Base-by-base conservation (phyloP, 2,888 invertebrate genomes). In the Biston betularia region DNA sequence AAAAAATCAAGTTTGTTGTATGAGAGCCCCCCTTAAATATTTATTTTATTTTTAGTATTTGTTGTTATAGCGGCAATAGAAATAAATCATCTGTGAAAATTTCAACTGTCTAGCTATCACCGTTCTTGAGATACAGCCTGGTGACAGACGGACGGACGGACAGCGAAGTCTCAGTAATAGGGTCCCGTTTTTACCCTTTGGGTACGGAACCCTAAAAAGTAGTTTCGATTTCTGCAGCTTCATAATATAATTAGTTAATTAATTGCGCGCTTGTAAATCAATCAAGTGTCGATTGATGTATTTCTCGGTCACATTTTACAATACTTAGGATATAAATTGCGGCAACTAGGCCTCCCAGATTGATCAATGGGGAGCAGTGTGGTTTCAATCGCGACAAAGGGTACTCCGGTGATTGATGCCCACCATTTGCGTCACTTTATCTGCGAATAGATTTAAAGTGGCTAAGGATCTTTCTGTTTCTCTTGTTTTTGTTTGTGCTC, bases 361-460 rank as follows among this genome's bases (percentile, higher is more conserved):
- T 75, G 75, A 75, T 75, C 70, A 70, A 75, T 72, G 70, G 65
- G 57, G 66, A 54, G 59, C 59, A 44, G 59, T 67, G 73, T 67
- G 73, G 75, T 72, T 73, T 71, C 75, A 69, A 71, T 73, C 73
- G 73, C 69, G 72, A 73, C 75, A 73, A 75, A 75, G 75, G 75
- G 75, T 75, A 71, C 68, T 38, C 38, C 55, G 58, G 70, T 73
- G 75, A 75, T 75, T 69, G 75, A 75, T 75, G 68, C 34, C 68
- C 57, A 46, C 67, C 73, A 73, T 75, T 75, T 75, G 71, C 72
- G 75, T 73, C 71, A 75, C 72, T 75, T 73, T 75, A 72, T 72
- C 75, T 71, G 70, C 58, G 71, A 70, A 75, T 73, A 73, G 73
- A 75, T 75, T 75, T 72, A 75, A 75, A 75, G 70, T 72, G 69